Base-by-base conservation (phyloP, 1,140 invertebrate genomes). In the Theocolax elegans region DNA sequence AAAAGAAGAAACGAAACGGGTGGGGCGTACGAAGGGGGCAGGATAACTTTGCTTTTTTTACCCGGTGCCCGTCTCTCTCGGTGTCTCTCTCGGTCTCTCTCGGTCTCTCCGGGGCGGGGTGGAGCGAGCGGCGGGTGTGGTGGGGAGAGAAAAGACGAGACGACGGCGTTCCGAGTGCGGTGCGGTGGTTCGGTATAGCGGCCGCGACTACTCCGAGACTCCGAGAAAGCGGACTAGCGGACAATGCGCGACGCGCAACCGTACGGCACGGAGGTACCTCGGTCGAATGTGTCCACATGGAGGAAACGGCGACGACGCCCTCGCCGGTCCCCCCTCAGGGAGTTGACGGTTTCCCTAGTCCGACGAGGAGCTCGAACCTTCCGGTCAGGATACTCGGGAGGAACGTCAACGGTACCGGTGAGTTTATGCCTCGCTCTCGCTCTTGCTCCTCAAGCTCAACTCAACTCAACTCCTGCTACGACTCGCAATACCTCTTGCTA, bases 331-430 rank as follows among this genome's bases (percentile, higher is more conserved):
- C 7, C 49, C 49, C 10, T 62, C 71, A 46, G 59, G 27, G n/a
- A n/a, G n/a, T n/a, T n/a, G n/a, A n/a, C n/a, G n/a, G n/a, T n/a
- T n/a, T 12, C 2, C 70, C 80, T 15, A 78, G 74, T 40, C 67
- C 77, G 17, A 62, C 74, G 74, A 74, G 64, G 25, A 67, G 65
- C 42, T 38, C 7, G 59, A 73, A 49, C 67, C 31, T 59, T 51
- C 76, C 66, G 65, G 73, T 64, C 67, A 78, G 83, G 71, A 86
- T 87, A 62, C 73, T 87, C 59, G 82, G 84, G 48, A 80, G 85
- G 67, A 87, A 87, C 74, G 79, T 83, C 74, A 87, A 87, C 76
- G 84, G 85, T 70, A 87, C 85, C 66, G 75, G 85, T 87, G 76
- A 87, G 31, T 35, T 4, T 35, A 35, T 35, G n/a, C n/a, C n/a